Evolutionary conservation across 1,140 invertebrate species (phyloP).

Genomic region (Capitella teleta): DNA sequence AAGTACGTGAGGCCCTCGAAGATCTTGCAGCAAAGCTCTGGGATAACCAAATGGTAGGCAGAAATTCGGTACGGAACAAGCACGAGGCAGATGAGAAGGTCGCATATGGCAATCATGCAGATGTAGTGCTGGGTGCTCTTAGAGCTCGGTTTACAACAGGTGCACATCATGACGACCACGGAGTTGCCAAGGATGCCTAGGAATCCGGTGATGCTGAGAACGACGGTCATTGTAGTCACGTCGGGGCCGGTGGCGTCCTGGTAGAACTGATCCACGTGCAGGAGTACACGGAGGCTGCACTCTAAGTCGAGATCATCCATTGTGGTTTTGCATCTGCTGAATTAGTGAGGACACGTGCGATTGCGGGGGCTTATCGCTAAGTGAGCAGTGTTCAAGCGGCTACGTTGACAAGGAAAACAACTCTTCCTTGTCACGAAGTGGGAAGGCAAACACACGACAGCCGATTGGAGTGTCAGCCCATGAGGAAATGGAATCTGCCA

Average conservation of each 20-base stretch:
- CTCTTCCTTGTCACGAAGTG: no score
- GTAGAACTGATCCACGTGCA: neutral
- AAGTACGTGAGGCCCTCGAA: conserved; percentile 4
- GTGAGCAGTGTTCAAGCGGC: no score
- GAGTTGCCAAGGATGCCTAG: neutral
- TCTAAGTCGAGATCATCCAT: no score
- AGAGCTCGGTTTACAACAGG: neutral
- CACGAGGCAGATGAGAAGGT: neutral
- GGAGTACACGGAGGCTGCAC: no score
- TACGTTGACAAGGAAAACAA: no score
- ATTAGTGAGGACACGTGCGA: no score
- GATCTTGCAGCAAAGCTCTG: neutral
- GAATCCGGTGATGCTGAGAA: neutral
- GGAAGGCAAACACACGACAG: no score
- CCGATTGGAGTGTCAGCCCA: no score
- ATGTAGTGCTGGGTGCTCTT: neutral
- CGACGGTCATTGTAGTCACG: neutral
- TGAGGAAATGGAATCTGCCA: no score
- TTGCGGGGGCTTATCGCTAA: no score
- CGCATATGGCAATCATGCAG: neutral
- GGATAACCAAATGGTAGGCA: neutral
- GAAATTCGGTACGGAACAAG: neutral
- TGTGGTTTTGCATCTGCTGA: no score
- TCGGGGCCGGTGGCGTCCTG: neutral
- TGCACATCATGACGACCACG: neutral